Evolutionary conservation across 2,113 vertebrate species (phyloP).

Genomic region (Mesocricetus auratus): DNA sequence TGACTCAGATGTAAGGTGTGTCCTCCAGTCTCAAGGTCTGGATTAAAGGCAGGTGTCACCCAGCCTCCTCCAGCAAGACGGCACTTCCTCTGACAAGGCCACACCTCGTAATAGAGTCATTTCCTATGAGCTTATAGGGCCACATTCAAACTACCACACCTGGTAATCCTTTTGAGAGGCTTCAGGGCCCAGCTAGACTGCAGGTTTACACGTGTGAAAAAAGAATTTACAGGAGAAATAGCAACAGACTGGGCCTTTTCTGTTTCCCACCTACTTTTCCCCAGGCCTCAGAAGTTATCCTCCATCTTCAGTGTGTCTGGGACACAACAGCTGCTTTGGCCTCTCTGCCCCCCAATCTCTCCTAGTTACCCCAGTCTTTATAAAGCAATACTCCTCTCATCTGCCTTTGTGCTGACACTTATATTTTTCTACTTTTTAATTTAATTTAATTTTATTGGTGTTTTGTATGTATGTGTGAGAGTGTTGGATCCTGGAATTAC

Average conservation of each 20-base stretch:
- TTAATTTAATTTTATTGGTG: neutral
- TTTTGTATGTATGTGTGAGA: neutral
- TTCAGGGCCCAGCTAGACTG: neutral
- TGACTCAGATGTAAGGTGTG: too few relatives aligned
- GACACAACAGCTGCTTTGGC: neutral
- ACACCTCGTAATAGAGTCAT: too few relatives aligned
- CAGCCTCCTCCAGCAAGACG: too few relatives aligned
- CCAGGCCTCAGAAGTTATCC: neutral
- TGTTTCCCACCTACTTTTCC: neutral
- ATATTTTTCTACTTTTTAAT: neutral
- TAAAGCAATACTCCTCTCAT: neutral
- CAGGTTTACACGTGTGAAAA: neutral
- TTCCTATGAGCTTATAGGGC: too few relatives aligned
- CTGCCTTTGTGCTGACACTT: constrained; percentile 31
- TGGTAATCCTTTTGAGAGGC: neutral
- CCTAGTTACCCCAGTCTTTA: constrained; percentile 18
- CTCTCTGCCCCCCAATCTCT: neutral
- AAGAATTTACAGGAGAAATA: neutral
- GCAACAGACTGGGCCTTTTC: neutral
- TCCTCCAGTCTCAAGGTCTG: too few relatives aligned
- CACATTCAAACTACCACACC: neutral
- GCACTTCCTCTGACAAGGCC: too few relatives aligned
- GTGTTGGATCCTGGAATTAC: neutral
- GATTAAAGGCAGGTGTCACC: too few relatives aligned
- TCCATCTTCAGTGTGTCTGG: neutral